Conservation (phyloP, 1,140 invertebrate genomes). For the Archegozetes longisetosus region DNA sequence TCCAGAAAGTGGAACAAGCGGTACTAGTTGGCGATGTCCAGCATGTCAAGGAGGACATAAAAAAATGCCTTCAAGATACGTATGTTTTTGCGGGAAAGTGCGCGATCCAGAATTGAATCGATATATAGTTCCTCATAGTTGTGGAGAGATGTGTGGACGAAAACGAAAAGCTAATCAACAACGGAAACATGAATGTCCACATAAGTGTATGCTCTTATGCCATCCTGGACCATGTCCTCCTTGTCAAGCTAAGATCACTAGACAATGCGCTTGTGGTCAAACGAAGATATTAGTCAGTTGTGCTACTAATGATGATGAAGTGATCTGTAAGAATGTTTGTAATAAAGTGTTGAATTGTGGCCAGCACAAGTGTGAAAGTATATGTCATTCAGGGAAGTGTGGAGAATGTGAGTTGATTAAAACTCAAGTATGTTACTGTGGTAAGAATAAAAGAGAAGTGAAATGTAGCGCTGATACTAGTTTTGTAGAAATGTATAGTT, state of each 20-base stretch:
- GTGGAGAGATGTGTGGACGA: constrained; percentile 64
- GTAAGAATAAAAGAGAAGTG: constrained; percentile 34
- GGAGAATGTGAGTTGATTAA: constrained; percentile 36
- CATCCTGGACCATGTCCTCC: constrained; percentile 69
- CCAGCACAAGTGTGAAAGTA: constrained; percentile 50
- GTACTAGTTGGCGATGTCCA: constrained; percentile 63
- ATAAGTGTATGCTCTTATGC: constrained; percentile 70
- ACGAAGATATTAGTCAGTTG: constrained; percentile 21
- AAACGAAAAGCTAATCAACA: constrained; percentile 20
- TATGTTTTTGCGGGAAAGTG: constrained; percentile 65
- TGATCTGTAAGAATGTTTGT: constrained; percentile 56
- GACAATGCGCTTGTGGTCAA: constrained; percentile 36
- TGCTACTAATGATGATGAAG: constrained; percentile 34
- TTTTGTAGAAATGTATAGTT: constrained; percentile 26
- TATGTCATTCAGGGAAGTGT: constrained; percentile 53
- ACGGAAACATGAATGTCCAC: constrained; percentile 41
- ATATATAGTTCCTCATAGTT: constrained; percentile 63
- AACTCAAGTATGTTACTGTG: constrained; percentile 47
- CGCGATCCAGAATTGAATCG: constrained; percentile 52
- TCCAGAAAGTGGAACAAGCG: not conserved
- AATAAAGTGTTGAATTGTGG: constrained; percentile 51
- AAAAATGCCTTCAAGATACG: constrained; percentile 50
- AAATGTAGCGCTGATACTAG: constrained; percentile 32
- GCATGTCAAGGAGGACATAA: constrained; percentile 60
- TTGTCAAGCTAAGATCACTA: constrained; percentile 44